phyloP scores from a whole-genome alignment of 2,888 invertebrate species.

The Epinotia demarniana region DNA sequence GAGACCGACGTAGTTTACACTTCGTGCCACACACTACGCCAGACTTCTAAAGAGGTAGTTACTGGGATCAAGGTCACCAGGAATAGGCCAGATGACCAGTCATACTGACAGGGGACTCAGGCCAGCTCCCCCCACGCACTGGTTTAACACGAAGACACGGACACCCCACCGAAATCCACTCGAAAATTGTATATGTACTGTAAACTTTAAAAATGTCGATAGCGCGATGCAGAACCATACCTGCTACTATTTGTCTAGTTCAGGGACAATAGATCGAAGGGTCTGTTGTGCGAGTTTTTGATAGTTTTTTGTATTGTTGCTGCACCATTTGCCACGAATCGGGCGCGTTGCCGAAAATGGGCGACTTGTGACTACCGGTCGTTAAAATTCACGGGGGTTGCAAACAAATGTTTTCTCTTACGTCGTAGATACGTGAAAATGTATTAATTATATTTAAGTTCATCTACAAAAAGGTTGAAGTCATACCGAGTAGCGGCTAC shows the following conservation, averaged over 20 bases:
- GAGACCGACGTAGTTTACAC: constrained; percentile 67
- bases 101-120: constrained; percentile 54
- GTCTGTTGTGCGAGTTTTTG: constrained; percentile 53
- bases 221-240: constrained; percentile 71
- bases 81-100: constrained; percentile 45
- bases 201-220: constrained; percentile 59
- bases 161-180: constrained; percentile 57
- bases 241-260: constrained; percentile 66
- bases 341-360: neutral
- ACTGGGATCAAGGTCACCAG: constrained; percentile 59
- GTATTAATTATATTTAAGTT: neutral
- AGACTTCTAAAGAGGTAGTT: constrained; percentile 70
- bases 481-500: neutral
- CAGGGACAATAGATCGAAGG: constrained; percentile 55
- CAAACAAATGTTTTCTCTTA: neutral
- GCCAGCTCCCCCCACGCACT: constrained; percentile 73
- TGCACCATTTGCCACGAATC: neutral
- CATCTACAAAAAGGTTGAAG: neutral
- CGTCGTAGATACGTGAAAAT: neutral
- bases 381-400: neutral
- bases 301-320: constrained; percentile 32
- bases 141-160: constrained; percentile 78
- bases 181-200: constrained; percentile 52
- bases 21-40: constrained; percentile 69
- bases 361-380: neutral